Base-by-base conservation (phyloP, 2,113 vertebrate species). In the Eudyptes chrysolophus region DNA sequence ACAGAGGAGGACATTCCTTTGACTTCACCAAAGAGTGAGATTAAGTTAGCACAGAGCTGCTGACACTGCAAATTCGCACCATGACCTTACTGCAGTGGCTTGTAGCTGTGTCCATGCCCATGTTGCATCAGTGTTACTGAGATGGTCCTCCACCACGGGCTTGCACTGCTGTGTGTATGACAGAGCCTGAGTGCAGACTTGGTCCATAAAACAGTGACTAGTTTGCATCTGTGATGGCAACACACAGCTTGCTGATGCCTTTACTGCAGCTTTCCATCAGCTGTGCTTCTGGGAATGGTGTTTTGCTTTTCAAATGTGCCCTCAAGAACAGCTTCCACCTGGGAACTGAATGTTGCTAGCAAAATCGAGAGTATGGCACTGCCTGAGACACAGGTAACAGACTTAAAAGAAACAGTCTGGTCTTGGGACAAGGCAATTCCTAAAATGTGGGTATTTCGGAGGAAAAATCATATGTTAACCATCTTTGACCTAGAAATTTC, bases 131-230 rank as follows among this genome's bases (percentile, higher is more conserved):
- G 6, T 12, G 13, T 16, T 54, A 36, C 0, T 44, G n/a, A n/a
- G 27, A 19, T 18, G 6, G 18, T 52, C 27, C 58, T 19, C 16
- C 0, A 2, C 3, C 20, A 15, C 0, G 2, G 34, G 5, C 18
- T 64, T 60, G 46, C 11, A 13, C 16, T 29, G 12, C 26, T 57
- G 6, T 57, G 10, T 61, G 16, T 2, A 0, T 32, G 16, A 76
- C 42, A 64, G 16, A 54, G 22, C 12, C 34, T 3, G 3, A 25
- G 11, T 1, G 3, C 21, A n/a, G 32, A 13, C 11, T 13, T 27
- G 13, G 13, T 30, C 49, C 0, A 0, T 40, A 48, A 66, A 79
- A 7, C 7, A 26, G 12, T 48, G 17, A 27, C 6, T 36, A 13
- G 8, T 75, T 52, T 76, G 16, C 7, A 12, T 32, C 29, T 74